Base-by-base conservation (phyloP, 2,797 vertebrate species). In the Scleropages formosus region DNA sequence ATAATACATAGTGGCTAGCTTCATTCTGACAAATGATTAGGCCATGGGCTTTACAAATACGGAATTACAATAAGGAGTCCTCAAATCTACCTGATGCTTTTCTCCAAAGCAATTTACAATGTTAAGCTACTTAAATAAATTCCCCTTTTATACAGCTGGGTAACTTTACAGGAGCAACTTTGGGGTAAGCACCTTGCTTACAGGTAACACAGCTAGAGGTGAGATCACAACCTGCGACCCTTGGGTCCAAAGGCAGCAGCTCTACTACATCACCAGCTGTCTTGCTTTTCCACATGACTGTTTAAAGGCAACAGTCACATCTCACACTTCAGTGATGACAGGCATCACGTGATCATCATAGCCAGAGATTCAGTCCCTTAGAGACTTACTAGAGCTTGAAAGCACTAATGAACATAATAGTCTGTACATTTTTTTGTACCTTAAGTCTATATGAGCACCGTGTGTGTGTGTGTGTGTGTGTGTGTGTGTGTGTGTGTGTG, bases 311-410 rank as follows among this genome's bases (percentile, higher is more conserved):
- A 75, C 12, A 59, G 74, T 69, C 65, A 47, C 53, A 69, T 58
- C 66, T 44, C 51, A 31, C 56, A 27, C 39, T 47, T 47, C 39
- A 70, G 13, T 20, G 11, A 69, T 20, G 60, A 31, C 1, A 62
- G 46, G 65, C 56, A 75, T 49, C 26, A 58, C 53, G 72, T 58
- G 4, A 59, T 60, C 58, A 75, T 75, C 66, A 61, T 39, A 70
- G 58, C 22, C 20, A 16, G 3, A 59, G 44, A 56, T 15, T 15
- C 13, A 46, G 53, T 49, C 39, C 53, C 44, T 69, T 39, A 60
- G 22, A 75, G 64, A 27, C 56, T 70, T 24, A 27, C 76, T 61
- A 62, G 31, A 27, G 46, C 16, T 72, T 18, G 39, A 58, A 61
- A 18, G 58, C 8, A 8, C 9, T 46, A 61, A 24, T 20, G 44